Conservation (phyloP, 1,140 invertebrate genomes). For the Diploscapter pachys region DNA sequence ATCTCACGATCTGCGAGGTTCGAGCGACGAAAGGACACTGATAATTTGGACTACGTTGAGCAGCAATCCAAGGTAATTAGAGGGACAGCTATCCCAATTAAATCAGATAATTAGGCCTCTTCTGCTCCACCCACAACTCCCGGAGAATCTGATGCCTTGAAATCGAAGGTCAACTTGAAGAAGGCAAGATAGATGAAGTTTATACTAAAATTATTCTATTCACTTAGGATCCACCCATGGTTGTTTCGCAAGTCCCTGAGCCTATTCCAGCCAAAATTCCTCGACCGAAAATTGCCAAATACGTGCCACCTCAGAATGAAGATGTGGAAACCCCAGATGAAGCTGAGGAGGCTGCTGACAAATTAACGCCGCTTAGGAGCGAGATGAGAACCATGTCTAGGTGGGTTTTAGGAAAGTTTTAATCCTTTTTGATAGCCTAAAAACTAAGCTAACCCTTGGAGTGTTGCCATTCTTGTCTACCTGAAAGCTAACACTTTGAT, state of each 20-base stretch:
- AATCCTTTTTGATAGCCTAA: no score
- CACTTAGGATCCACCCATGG: slow-evolving; percentile 12
- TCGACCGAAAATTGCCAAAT: slow-evolving; percentile 37
- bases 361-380: slow-evolving; percentile 38
- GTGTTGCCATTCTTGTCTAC: no score
- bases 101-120: slow-evolving; percentile 3
- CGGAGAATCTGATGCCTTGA: slow-evolving; percentile 27
- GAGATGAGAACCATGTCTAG: slow-evolving; percentile 23
- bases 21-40: slow-evolving; percentile 13
- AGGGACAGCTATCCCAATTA: neutral
- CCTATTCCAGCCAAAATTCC: slow-evolving; percentile 38
- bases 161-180: slow-evolving; percentile 34
- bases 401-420: neutral
- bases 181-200: slow-evolving; percentile 4
- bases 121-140: slow-evolving; percentile 16
- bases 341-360: slow-evolving; percentile 38
- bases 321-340: slow-evolving; percentile 38
- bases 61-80: no score
- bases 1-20: slow-evolving; percentile 25
- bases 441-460: no score
- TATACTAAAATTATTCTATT: no score
- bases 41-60: slow-evolving; percentile 25
- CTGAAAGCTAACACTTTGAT: no score
- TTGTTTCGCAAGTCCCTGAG: slow-evolving; percentile 34
- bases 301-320: slow-evolving; percentile 20